Evolutionary conservation across 2,888 invertebrate genomes (phyloP).

Genomic region (Gonocerus acuteangulatus): DNA sequence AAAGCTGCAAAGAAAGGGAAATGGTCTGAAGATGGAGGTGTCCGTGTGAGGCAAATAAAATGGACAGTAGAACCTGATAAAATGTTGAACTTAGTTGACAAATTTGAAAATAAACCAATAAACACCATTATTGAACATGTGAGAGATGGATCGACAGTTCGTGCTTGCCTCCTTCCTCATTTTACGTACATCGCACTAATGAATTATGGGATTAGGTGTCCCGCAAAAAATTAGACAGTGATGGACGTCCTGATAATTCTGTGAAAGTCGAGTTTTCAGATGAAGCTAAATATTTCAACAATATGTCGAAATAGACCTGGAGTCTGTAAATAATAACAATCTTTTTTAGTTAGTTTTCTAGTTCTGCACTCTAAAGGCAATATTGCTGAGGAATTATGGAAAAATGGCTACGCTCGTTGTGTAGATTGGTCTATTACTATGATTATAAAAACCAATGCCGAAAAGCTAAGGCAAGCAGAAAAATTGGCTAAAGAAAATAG

Average conservation of each 20-base stretch:
- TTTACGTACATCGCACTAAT: conserved; percentile 88
- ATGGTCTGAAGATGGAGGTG: conserved; percentile 49
- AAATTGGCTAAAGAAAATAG: conserved; percentile 78
- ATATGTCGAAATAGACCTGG: conserved; percentile 80
- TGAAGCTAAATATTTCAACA: conserved; percentile 90
- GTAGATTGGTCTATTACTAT: conserved; percentile 87
- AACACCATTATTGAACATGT: conserved; percentile 95
- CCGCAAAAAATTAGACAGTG: conserved; percentile 71
- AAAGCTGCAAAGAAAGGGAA: conserved; percentile 81
- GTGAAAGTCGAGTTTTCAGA: conserved; percentile 64
- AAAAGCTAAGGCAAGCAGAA: conserved; percentile 76
- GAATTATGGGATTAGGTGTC: conserved; percentile 89
- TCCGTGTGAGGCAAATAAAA: conserved; percentile 76
- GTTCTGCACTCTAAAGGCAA: conserved; percentile 54
- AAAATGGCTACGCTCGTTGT: conserved; percentile 88
- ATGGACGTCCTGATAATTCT: conserved; percentile 58
- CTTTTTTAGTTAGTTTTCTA: conserved; percentile 75
- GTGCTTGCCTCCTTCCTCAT: conserved; percentile 83
- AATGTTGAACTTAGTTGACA: conserved; percentile 72
- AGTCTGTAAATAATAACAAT: conserved; percentile 78
- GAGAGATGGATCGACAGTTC: conserved; percentile 90
- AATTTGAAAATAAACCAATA: conserved; percentile 74
- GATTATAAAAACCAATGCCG: conserved; percentile 69
- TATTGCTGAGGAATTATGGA: conserved; percentile 85
- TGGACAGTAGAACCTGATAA: conserved; percentile 72